These are phyloP conservation scores for Drosophila formosana DNA, from an alignment of 2,888 invertebrate genomes.

Conservation along the genomic window DNA sequence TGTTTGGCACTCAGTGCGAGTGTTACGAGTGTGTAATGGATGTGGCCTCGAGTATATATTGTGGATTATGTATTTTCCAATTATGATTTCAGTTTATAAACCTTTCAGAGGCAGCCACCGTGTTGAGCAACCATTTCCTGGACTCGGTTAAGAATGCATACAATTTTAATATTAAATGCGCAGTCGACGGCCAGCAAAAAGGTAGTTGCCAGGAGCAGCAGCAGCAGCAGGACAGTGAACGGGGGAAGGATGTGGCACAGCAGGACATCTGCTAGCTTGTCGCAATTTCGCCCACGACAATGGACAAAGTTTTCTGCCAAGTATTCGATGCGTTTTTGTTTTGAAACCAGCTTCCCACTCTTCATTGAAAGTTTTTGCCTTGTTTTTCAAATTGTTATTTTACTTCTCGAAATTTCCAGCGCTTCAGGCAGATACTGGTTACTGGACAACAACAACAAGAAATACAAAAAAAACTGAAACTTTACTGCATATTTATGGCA, in stretches of 20 bases:
- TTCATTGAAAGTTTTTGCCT: conserved; percentile 53
- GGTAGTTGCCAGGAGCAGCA: conserved; percentile 15
- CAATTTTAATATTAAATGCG: conserved; percentile 79
- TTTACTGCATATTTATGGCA: conserved; percentile 70
- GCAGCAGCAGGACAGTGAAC: background rate
- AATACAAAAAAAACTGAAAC: conserved; percentile 31
- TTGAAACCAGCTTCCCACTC: background rate
- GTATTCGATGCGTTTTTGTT: conserved; percentile 56
- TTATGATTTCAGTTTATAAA: conserved; percentile 70
- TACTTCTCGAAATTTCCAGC: conserved; percentile 65
- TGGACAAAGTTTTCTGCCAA: conserved; percentile 69
- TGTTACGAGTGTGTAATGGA: conserved; percentile 39
- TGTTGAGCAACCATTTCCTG: conserved; percentile 32
- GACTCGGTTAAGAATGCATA: conserved; percentile 71
- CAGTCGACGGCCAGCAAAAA: conserved; percentile 16
- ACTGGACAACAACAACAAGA: conserved; percentile 18
- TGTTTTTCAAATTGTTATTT: conserved; percentile 79
- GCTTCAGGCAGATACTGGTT: conserved; percentile 64
- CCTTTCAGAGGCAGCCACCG: conserved; percentile 27
- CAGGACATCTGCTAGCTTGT: conserved; percentile 61
- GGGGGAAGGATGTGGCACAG: conserved; percentile 28
- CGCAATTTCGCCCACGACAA: conserved; percentile 57
- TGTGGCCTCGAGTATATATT: conserved; percentile 2
- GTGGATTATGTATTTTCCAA: conserved; percentile 60
- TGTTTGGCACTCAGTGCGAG: conserved; percentile 42